Base-by-base conservation (phyloP, 2,888 invertebrate species). In the Lymantria dispar region DNA sequence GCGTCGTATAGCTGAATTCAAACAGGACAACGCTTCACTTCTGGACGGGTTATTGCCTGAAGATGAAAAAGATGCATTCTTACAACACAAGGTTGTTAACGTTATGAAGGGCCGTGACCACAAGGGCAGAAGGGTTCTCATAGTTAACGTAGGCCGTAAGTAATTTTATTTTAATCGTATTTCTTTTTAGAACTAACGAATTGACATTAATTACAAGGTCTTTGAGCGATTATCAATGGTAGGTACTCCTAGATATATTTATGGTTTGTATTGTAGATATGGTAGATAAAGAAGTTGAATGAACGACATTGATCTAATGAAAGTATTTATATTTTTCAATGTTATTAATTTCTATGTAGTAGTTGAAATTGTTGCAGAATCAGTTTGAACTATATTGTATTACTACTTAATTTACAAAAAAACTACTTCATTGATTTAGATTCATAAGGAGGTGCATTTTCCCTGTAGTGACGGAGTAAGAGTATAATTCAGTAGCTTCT, bases 61-160 rank as follows among this genome's bases (percentile, higher is more conserved):
- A 14, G 93, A 95, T 44, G 95, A 96, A 72, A 93, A 93, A 73
- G 87, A 88, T 0, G 92, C 95, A 8, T 94, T 96, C 72, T 82
- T 94, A n/a, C 93, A 96, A 22, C 93, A 95, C 76, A 94, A 94
- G 62, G 94, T 96, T 0, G 95, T 96, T 8, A 97, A 96, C 74
- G 96, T 97, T 2, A 75, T 97, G 58, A 95, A 93, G 64, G 93
- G 94, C 52, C 92, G 95, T 40, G 97, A 97, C 78, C 94, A 96
- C 64, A 93, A 94, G 72, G 95, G 96, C 15, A 92, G 97, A 53
- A 92, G 97, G 55, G 93, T 96, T 0, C 91, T 97, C 9, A 76
- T 96, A 36, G 95, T 96, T 0, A 95, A 94, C 72, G 93, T 93
- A 58, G 97, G 97, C 77, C 93, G 94, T 94, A 76, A 87, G 81